Base-by-base conservation (phyloP, 1,140 invertebrate genomes). In the Lepidurus apus region DNA sequence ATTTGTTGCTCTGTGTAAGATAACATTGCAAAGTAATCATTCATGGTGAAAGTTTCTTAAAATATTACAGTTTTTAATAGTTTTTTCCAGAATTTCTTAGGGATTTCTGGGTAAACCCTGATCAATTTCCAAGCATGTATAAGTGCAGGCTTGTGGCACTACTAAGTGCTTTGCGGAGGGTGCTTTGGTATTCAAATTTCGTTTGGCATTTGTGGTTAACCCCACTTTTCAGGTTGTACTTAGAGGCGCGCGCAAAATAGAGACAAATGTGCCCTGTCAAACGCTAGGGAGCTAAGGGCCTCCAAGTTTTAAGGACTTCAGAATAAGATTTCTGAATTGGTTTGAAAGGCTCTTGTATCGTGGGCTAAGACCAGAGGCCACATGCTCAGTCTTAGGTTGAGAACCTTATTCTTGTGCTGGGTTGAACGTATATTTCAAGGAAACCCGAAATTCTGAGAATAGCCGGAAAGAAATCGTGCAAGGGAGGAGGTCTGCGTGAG, bases 111-210 rank as follows among this genome's bases (percentile, higher is more conserved):
- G 17, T 65, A 13, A 21, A 65, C 17, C 21, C 17, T 7, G 53
- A 65, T 65, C 21, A 21, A 21, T 65, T 65, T 65, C 53, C 7
- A 65, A 65, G 53, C 17, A 65, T n/a, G 53, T 17, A 65, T 7
- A 21, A 4, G 13, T 21, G 53, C 53, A 34, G 34, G 34, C 34
- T 34, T 34, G 34, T 65, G 21, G 53, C 8, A 21, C 17, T 17
- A 7, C 21, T 65, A 65, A 65, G 53, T 65, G 53, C 53, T 65
- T 4, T 21, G 53, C 45, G 17, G 13, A 65, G 53, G 53, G 53
- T 65, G 53, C 53, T 65, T 65, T 65, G 53, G 53, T 65, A 65
- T 65, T 65, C 53, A 65, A 65, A 65, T 65, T 65, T 65, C 53
- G 17, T 65, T 65, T 17, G 6, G 53, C 17, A 13, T 1, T 17